Base-by-base conservation (phyloP, 2,797 vertebrate species). In the Salarias fasciatus region DNA sequence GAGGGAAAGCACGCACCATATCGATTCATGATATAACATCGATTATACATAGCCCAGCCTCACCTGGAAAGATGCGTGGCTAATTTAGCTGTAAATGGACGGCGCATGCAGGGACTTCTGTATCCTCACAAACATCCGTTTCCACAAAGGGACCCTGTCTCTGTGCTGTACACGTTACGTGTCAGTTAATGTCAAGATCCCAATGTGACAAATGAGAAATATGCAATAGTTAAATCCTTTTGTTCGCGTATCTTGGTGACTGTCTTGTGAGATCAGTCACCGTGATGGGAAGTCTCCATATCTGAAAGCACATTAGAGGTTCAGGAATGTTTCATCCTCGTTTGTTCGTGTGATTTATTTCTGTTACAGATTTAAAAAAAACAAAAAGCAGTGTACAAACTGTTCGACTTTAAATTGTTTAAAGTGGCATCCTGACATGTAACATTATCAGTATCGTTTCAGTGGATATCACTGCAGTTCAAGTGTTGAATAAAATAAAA, bases 231-330 rank as follows among this genome's bases (percentile, higher is more conserved):
- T 50, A 24, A 53, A 56, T 35, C 2, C 33, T 3, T 6, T 9
- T 35, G 6, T 35, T 35, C 6, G 5, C 33, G 6, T 33, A 35
- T 33, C 56, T 57, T 67, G 6, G 10, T 38, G 38, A 11, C 53
- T 5, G 41, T 51, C 12, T 0, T 14, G 10, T 50, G 11, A 42
- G 47, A 59, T 11, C 1, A 53, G 7, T n/a, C 5, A 14, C 12
- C 0, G 7, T 42, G 3, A 31, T 38, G 14, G 10, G n/a, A 38
- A 47, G 37, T 48, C 14, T 18, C 14, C 8, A 10, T 46, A 42
- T 46, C 11, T 54, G 46, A 76, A 79, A 80, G 74, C 74, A 82
- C 60, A 76, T 42, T 12, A 44, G 7, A 49, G 42, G 11, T 30
- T 28, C 8, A 30, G 8, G 44, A 57, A 37, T 51, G 44, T 35